phyloP scores from a whole-genome alignment of 2,113 vertebrate genomes.

The Actinemys pallida region DNA sequence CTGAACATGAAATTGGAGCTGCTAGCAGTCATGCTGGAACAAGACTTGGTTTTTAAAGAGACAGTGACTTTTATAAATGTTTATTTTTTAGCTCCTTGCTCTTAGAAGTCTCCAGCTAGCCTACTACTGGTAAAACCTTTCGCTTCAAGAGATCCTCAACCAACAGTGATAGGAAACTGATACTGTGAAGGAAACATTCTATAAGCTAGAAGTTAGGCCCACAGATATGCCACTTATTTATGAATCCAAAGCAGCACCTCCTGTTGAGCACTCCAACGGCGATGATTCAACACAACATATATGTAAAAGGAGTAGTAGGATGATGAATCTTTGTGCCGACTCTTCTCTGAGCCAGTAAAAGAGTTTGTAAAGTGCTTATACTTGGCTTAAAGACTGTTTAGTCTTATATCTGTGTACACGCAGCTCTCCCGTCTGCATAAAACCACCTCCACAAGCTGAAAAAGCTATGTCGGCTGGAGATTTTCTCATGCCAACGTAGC shows the following conservation, averaged over 20 bases:
- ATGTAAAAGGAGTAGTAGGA: background rate
- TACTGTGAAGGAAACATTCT: background rate
- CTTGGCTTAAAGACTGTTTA: background rate
- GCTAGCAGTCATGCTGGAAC: conserved; percentile 57
- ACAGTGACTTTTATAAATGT: conserved; percentile 1
- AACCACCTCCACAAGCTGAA: background rate
- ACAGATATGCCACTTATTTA: background rate
- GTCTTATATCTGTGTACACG: no score
- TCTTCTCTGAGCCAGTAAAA: background rate
- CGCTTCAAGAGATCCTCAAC: conserved; percentile 15
- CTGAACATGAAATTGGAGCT: conserved; percentile 65
- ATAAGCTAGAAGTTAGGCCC: background rate
- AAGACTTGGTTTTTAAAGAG: conserved; percentile 68
- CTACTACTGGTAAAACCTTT: conserved; percentile 10
- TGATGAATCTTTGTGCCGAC: background rate
- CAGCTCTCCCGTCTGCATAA: background rate
- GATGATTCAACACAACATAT: background rate
- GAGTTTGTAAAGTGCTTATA: background rate
- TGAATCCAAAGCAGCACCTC: background rate
- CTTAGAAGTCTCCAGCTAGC: background rate
- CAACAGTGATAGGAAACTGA: background rate
- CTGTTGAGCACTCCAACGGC: background rate
- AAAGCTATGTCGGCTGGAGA: no score
- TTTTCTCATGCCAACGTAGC: no score
- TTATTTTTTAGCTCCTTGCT: conserved; percentile 53